Evolutionary conservation across 1,140 invertebrate species (phyloP), one percentile per base, ranked within the genome.

Genomic region (Danaus melanippus): DNA sequence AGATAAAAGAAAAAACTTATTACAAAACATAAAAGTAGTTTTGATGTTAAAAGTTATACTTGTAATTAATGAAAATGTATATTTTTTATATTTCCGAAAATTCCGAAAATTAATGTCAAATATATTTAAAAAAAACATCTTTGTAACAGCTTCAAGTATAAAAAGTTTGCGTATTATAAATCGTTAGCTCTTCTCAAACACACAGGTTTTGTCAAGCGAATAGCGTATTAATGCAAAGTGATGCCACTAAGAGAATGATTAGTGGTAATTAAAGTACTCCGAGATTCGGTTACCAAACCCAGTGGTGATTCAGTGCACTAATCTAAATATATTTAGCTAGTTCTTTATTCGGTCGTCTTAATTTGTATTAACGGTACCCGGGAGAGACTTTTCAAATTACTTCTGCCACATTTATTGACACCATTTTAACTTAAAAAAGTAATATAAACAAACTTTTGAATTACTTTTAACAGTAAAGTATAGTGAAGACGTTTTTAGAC

Each of bases 241-340:
- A 66, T 65, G 62, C 56, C 60, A 59, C 63, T 73, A 68, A 68
- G 66, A 63, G 66, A 63, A 66, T 70, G 63, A 73, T 68, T 68
- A 70, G 62, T 50, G 66, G 64, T 67, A 66, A 73, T 68, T 68
- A 73, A 59, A 53, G 54, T 15, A 42, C 11, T 15, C 40, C 9
- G 10, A 15, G 49, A 42, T 12, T 47, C 9, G 15, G 39, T 42
- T 42, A 50, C 53, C 60, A 8, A 53, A 41, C 12, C 12, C 39
- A 53, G 11, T 32, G 39, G 10, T 11, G 17, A 17, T 50, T 42
- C 12, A 42, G 10, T 49, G 41, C 12, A 12, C 48, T 49, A 15
- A 32, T 42, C 12, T 12, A 42, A 42, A 50, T 50, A 42, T 42
- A 32, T 41, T 42, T 50, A 12, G 42, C 12, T 40, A 12, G 15